A percentile compares a stretch with the other conserved stretches of the same genome.
Conservation (phyloP, 2,113 vertebrate genomes). For the Edolisoma coerulescens region DNA sequence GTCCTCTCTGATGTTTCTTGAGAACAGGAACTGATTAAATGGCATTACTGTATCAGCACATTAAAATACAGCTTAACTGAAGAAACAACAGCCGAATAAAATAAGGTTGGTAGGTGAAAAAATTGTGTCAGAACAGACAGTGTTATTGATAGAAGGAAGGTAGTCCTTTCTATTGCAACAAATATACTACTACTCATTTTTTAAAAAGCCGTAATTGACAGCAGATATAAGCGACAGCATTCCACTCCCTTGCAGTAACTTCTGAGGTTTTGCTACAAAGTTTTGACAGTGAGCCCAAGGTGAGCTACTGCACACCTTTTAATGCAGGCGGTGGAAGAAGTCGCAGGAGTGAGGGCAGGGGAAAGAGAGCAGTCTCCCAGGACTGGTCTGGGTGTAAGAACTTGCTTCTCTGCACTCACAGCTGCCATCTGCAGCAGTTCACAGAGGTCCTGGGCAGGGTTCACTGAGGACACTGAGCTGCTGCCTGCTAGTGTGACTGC, state of each 20-base stretch:
- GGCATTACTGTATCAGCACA: background rate
- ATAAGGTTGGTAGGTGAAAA: background rate
- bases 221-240: background rate
- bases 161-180: background rate
- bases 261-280: background rate
- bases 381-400: background rate
- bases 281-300: background rate
- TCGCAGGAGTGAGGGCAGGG: rapidly evolving
- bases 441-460: background rate
- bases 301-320: background rate
- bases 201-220: rapidly evolving
- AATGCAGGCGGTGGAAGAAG: background rate
- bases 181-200: background rate
- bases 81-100: background rate
- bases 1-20: background rate
- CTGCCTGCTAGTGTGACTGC: background rate
- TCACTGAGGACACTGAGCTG: background rate
- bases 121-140: background rate
- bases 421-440: background rate
- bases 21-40: background rate
- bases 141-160: background rate
- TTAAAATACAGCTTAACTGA: background rate
- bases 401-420: background rate
- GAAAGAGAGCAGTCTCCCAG: background rate
- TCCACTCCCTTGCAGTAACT: background rate